A percentile compares a stretch with the other conserved stretches of the same genome.
phyloP scores from a whole-genome alignment of 2,888 invertebrate genomes.

The Caenorhabditis afra region DNA sequence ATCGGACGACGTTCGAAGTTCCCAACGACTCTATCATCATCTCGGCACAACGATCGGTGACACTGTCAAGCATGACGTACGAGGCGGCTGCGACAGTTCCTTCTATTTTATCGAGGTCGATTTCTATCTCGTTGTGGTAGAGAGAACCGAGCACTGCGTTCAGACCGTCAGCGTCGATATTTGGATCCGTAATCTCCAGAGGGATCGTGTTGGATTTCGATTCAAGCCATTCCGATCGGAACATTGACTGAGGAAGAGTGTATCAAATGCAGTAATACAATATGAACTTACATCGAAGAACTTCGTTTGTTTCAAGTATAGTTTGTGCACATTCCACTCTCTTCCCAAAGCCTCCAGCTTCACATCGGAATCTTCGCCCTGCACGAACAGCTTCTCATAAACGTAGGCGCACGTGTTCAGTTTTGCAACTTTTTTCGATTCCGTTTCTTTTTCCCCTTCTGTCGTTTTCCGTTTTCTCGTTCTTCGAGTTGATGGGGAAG shows the following conservation, averaged over 20 bases:
- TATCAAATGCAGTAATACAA: too few relatives aligned
- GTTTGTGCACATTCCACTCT: conserved; percentile 87
- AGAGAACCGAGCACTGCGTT: conserved; percentile 73
- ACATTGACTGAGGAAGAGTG: conserved; percentile 58
- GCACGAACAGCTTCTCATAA: conserved; percentile 84
- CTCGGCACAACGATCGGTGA: conserved; percentile 68
- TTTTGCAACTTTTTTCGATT: conserved; percentile 67
- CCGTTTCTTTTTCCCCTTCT: conserved; percentile 2
- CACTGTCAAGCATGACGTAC: conserved; percentile 68
- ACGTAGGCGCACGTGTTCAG: conserved; percentile 88
- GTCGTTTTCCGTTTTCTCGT: conserved; percentile 25
- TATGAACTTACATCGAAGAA: conserved; percentile 65
- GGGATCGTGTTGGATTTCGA: conserved; percentile 54
- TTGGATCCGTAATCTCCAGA: conserved; percentile 69
- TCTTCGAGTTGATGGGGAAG: conserved; percentile 1
- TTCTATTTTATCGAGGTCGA: conserved; percentile 68
- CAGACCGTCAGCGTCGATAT: conserved; percentile 69
- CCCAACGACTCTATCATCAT: conserved; percentile 62
- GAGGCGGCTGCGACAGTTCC: conserved; percentile 71
- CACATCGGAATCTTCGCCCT: conserved; percentile 88
- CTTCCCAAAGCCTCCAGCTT: conserved; percentile 86
- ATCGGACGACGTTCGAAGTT: conserved; percentile 61
- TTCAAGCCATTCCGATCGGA: conserved; percentile 71
- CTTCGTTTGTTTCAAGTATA: conserved; percentile 86
- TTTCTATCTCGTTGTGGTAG: conserved; percentile 75